A percentile compares a stretch with the other conserved stretches of the same genome.
These are phyloP conservation scores for Aradophagus sp. DNA, from an alignment of 1,140 invertebrate genomes.

Conservation along the genomic window DNA sequence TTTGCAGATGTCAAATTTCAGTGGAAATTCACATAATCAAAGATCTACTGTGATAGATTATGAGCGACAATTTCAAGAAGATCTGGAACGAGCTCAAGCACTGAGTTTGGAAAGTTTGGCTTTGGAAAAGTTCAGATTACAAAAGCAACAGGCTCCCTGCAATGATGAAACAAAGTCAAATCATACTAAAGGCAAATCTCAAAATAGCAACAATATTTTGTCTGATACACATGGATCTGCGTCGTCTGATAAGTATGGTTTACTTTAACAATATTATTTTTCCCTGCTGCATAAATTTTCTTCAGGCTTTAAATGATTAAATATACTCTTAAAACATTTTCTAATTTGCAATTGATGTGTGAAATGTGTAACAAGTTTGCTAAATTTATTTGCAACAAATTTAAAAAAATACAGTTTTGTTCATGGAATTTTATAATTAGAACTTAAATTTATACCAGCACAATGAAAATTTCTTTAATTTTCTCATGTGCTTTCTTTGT, in stretches of 20 bases:
- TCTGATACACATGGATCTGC: slow-evolving; percentile 59
- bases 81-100: slow-evolving; percentile 88
- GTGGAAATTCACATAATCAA: slow-evolving; percentile 63
- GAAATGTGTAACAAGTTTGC: too few species aligned
- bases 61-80: slow-evolving; percentile 88
- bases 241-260: slow-evolving; percentile 62
- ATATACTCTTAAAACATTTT: not conserved
- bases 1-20: slow-evolving; percentile 73
- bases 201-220: slow-evolving; percentile 50
- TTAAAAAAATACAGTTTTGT: too few species aligned
- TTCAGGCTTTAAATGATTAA: slow-evolving; percentile 2
- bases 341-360: too few species aligned
- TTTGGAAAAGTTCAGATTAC: slow-evolving; percentile 84
- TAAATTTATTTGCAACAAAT: too few species aligned
- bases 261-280: not conserved
- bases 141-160: slow-evolving; percentile 74
- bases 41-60: slow-evolving; percentile 77
- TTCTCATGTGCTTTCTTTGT: too few species aligned
- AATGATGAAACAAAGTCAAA: slow-evolving; percentile 41
- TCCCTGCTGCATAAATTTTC: not conserved
- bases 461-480: too few species aligned
- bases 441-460: too few species aligned
- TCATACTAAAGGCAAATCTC: slow-evolving; percentile 52
- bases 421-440: too few species aligned
- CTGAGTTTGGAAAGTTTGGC: slow-evolving; percentile 89